phyloP scores from a whole-genome alignment of 2,113 vertebrate species.

The Cyanoderma ruficeps region DNA sequence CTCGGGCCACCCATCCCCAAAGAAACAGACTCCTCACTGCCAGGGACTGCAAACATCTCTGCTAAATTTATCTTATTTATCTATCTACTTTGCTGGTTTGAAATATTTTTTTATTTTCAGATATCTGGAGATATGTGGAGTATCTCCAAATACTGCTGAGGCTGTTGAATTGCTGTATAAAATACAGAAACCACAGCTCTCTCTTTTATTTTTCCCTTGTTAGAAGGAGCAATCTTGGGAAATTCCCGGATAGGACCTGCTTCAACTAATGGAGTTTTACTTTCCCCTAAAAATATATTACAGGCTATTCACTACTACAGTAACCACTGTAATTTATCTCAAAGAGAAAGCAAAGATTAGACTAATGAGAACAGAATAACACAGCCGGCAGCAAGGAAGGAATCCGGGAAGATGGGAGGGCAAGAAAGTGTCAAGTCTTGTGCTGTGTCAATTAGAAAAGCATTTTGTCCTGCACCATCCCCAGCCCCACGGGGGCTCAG shows the following conservation, averaged over 20 bases:
- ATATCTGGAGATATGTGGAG: neutral
- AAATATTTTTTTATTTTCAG: neutral
- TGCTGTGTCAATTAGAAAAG: neutral
- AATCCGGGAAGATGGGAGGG: neutral
- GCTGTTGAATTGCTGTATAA: neutral
- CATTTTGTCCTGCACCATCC: neutral
- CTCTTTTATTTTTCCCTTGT: neutral
- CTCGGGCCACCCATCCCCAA: neutral
- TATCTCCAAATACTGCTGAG: neutral
- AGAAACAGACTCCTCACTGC: neutral
- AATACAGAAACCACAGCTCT: neutral
- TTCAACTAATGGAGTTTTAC: neutral
- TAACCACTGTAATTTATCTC: neutral
- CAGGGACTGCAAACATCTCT: neutral
- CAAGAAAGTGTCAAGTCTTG: neutral
- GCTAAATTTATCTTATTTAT: neutral
- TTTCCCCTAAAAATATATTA: neutral
- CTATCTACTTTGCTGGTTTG: neutral
- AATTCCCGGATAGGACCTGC: neutral
- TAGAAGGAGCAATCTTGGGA: neutral
- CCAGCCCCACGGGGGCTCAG: neutral
- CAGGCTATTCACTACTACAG: neutral
- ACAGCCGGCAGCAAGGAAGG: neutral
- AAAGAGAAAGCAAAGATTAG: neutral
- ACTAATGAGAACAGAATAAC: neutral